These are phyloP conservation scores for Lacanobia oleracea DNA, from an alignment of 2,888 invertebrate genomes.

Conservation along the genomic window DNA sequence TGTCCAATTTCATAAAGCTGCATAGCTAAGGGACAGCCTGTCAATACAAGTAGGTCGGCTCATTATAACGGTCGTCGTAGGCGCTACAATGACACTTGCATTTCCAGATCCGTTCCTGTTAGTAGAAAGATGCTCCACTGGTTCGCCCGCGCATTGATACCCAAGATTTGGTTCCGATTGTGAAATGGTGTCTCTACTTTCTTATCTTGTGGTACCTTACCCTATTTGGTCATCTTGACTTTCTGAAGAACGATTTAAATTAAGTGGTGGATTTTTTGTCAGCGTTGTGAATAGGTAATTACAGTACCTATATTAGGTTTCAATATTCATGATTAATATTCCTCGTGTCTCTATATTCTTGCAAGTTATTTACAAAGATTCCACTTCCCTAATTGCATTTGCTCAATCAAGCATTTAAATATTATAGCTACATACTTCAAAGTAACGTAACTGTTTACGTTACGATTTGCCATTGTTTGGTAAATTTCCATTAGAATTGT, in stretches of 20 bases:
- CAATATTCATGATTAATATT: background rate
- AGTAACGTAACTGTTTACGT: constrained; percentile 35
- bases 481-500: constrained; percentile 45
- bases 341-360: background rate
- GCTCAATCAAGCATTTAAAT: constrained; percentile 6
- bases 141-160: constrained; percentile 64
- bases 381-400: background rate
- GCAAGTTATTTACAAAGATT: background rate
- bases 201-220: constrained; percentile 17
- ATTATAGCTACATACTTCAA: constrained; percentile 5
- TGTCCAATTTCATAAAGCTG: constrained; percentile 28
- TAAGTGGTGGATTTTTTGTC: background rate
- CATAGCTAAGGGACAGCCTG: constrained; percentile 35
- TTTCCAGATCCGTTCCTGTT: constrained; percentile 70
- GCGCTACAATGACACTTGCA: constrained; percentile 72
- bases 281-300: background rate
- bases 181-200: constrained; percentile 51
- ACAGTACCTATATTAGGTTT: background rate
- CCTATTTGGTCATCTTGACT: constrained; percentile 10
- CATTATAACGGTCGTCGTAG: constrained; percentile 73
- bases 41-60: constrained; percentile 67
- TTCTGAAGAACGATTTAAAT: background rate
- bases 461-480: constrained; percentile 46
- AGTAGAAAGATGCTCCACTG: constrained; percentile 61
- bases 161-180: constrained; percentile 40